A percentile compares a stretch with the other conserved stretches of the same genome.
These are phyloP conservation scores for Diadema setosum DNA, from an alignment of 35 echinoderm and acorn worm species.

Conservation along the genomic window DNA sequence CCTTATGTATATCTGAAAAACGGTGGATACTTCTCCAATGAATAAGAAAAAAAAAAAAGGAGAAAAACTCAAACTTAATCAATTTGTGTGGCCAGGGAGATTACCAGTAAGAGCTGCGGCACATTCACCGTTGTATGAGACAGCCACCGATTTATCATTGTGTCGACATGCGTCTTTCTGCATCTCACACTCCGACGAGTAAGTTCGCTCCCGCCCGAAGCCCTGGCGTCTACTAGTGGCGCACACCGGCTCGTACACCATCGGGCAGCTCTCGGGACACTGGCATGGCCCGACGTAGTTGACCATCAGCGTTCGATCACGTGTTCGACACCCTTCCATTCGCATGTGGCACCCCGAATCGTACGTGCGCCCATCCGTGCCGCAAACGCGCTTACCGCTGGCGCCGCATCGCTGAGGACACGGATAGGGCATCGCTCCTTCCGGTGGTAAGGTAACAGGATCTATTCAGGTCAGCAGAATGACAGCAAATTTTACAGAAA, in stretches of 20 bases:
- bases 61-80: too few relatives aligned
- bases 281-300: background rate
- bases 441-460: background rate
- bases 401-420: background rate
- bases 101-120: background rate
- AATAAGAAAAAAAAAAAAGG: too few relatives aligned
- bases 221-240: background rate
- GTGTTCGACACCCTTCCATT: background rate
- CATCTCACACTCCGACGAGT: background rate
- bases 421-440: background rate
- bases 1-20: too few relatives aligned
- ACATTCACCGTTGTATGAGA: background rate
- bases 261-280: background rate
- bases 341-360: background rate
- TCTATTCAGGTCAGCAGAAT: background rate
- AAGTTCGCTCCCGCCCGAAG: background rate
- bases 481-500: background rate
- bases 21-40: too few relatives aligned
- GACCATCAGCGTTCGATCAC: constrained; percentile 2
- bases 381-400: background rate
- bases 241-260: background rate
- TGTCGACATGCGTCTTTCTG: background rate
- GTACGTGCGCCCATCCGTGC: background rate
- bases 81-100: too few relatives aligned
- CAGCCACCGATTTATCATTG: background rate